Evolutionary conservation across 1,140 invertebrate genomes (phyloP).

Genomic region (Aphaenogaster rudis): DNA sequence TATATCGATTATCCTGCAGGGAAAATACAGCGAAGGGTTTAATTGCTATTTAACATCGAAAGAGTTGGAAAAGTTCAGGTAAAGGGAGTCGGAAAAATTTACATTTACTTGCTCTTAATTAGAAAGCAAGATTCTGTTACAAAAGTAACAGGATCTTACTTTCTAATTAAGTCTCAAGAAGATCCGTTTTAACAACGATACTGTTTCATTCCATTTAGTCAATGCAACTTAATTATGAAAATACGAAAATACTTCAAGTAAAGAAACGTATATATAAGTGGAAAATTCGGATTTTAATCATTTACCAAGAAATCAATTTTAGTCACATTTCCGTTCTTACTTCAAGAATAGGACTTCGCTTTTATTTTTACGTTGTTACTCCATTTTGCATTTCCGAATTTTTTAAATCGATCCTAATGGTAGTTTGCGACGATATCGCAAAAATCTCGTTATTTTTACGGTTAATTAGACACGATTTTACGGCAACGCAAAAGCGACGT

Average conservation of each 20-base stretch:
- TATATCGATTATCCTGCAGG: conserved; percentile 39
- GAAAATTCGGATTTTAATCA: conserved; percentile 6
- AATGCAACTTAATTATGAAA: conserved; percentile 38
- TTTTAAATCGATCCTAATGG: conserved; percentile 72
- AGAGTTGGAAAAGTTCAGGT: conserved; percentile 39
- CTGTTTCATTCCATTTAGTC: conserved; percentile 37
- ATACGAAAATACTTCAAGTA: not conserved
- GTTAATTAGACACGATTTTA: conserved; percentile 83
- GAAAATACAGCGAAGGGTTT: conserved; percentile 38
- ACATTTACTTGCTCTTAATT: conserved; percentile 61
- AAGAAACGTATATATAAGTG: not conserved
- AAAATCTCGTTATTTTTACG: conserved; percentile 86
- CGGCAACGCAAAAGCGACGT: conserved; percentile 66
- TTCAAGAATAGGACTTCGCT: not conserved
- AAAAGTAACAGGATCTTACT: conserved; percentile 55
- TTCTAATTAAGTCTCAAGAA: conserved; percentile 50
- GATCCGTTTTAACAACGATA: conserved; percentile 36
- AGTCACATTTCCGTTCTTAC: not conserved
- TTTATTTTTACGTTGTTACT: conserved; percentile 1
- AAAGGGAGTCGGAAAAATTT: conserved; percentile 48
- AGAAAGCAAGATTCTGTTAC: conserved; percentile 55
- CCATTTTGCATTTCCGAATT: not conserved
- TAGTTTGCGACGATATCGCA: conserved; percentile 63
- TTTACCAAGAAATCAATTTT: not conserved
- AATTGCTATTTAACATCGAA: conserved; percentile 58